Percentiles rank a stretch among this genome's conserved stretches.
Evolutionary conservation across 2,888 invertebrate species (phyloP).

Genomic region (Acanthacorydalis orientalis): DNA sequence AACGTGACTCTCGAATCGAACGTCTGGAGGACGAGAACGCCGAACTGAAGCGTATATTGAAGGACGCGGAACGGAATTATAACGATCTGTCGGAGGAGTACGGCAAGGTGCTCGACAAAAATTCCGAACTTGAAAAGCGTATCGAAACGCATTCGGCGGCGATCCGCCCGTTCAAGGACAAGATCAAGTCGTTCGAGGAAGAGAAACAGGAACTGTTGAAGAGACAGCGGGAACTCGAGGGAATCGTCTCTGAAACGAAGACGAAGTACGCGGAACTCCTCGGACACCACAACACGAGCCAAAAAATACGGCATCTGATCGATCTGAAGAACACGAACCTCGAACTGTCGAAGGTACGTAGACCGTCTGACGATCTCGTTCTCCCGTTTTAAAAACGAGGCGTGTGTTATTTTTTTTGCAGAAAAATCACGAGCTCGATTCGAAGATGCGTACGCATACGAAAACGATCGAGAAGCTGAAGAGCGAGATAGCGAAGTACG

Average conservation of each 20-base stretch:
- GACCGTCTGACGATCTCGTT: not conserved
- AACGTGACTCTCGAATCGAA: constrained; percentile 7
- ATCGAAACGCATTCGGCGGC: constrained; percentile 17
- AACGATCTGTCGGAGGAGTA: constrained; percentile 8
- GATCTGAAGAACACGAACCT: constrained; percentile 29
- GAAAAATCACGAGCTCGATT: constrained; percentile 18
- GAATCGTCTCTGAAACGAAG: constrained; percentile 30
- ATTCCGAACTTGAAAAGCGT: constrained; percentile 15
- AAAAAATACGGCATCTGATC: constrained; percentile 39
- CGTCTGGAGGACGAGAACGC: constrained; percentile 4
- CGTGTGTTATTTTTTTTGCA: constrained; percentile 5
- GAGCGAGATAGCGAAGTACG: constrained; percentile 17
- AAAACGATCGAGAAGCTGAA: constrained; percentile 27
- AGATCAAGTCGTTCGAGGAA: constrained; percentile 29
- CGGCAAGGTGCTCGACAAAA: constrained; percentile 12
- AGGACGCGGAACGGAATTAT: not conserved
- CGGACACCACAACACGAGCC: constrained; percentile 28
- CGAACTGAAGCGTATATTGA: constrained; percentile 6
- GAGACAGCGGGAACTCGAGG: constrained; percentile 8
- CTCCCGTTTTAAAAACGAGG: too few species aligned
- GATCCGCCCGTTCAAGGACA: constrained; percentile 26
- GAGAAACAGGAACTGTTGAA: constrained; percentile 19
- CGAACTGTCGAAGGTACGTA: constrained; percentile 28
- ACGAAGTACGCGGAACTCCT: constrained; percentile 38
- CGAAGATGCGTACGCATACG: constrained; percentile 18